phyloP scores from a whole-genome alignment of 2,888 invertebrate genomes.

The Tridacna crocea region DNA sequence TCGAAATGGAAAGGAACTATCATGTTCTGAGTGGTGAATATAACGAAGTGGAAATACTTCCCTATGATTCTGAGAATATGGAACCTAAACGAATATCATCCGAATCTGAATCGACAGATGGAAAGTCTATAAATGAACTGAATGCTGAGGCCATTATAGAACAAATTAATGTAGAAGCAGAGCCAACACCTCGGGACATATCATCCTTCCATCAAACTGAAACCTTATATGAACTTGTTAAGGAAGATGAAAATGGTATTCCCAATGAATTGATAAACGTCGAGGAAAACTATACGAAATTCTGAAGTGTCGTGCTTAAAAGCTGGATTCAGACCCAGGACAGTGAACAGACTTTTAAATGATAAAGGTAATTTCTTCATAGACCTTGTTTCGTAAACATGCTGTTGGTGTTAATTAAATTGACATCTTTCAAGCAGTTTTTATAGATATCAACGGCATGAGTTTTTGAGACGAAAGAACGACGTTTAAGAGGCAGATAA shows the following conservation, averaged over 20 bases:
- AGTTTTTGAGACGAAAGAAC: too few species aligned
- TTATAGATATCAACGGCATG: too few species aligned
- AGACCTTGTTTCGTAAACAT: too few species aligned
- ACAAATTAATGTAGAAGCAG: conserved; percentile 6
- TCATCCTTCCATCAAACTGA: neutral
- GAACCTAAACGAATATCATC: neutral
- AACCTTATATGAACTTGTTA: neutral
- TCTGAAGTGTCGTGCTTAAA: neutral
- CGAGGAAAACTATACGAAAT: conserved; percentile 15
- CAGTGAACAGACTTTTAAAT: too few species aligned
- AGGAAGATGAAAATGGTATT: conserved; percentile 19
- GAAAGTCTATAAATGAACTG: conserved; percentile 10
- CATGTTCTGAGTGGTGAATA: conserved; percentile 27
- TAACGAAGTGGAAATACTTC: conserved; percentile 31
- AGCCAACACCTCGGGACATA: conserved; percentile 1
- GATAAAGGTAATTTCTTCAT: too few species aligned
- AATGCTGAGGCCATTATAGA: conserved; percentile 17
- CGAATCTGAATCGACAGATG: neutral
- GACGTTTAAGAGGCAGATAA: too few species aligned
- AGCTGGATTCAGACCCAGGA: too few species aligned
- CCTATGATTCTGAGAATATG: neutral
- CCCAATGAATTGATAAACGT: neutral
- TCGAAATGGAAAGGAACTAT: conserved; percentile 8
- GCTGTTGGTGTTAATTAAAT: too few species aligned
- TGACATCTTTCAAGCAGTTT: too few species aligned